A percentile compares a stretch with the other conserved stretches of the same genome.
Evolutionary conservation across 2,113 vertebrate species (phyloP).

Genomic region (Pholis gunnellus): DNA sequence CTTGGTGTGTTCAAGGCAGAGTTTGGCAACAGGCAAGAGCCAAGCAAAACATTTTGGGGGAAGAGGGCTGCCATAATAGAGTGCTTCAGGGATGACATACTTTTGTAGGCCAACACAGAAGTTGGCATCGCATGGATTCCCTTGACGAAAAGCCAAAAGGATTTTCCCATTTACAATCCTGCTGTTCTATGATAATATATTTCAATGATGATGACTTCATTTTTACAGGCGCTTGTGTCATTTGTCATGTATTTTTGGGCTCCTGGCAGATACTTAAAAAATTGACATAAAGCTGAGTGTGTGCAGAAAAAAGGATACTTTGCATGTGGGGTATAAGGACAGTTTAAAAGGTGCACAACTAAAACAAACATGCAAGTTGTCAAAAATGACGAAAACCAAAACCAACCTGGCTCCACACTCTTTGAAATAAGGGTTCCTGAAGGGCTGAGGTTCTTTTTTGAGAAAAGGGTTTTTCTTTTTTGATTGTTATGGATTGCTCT

Average conservation of each 20-base stretch:
- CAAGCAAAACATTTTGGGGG: too few relatives aligned
- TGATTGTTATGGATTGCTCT: too few relatives aligned
- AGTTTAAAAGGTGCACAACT: not conserved
- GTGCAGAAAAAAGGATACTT: not conserved
- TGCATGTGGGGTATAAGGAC: too few relatives aligned
- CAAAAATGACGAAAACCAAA: not conserved
- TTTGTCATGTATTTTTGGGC: not conserved
- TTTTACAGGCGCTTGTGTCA: not conserved
- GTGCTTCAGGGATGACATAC: too few relatives aligned
- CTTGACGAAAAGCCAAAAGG: too few relatives aligned
- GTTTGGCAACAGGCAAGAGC: not conserved
- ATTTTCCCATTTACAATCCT: not conserved
- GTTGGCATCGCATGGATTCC: too few relatives aligned
- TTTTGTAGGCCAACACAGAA: too few relatives aligned
- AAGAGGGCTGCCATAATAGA: too few relatives aligned
- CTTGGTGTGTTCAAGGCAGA: not conserved
- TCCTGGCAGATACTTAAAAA: not conserved
- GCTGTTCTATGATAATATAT: not conserved
- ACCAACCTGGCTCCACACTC: not conserved
- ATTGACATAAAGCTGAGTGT: not conserved
- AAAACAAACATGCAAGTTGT: not conserved
- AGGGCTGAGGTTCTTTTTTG: too few relatives aligned
- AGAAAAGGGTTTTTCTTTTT: too few relatives aligned
- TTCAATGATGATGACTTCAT: not conserved
- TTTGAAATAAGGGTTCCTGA: too few relatives aligned